Evolutionary conservation across 1,140 invertebrate genomes (phyloP).

Genomic region (Cardiocondyla obscurior): DNA sequence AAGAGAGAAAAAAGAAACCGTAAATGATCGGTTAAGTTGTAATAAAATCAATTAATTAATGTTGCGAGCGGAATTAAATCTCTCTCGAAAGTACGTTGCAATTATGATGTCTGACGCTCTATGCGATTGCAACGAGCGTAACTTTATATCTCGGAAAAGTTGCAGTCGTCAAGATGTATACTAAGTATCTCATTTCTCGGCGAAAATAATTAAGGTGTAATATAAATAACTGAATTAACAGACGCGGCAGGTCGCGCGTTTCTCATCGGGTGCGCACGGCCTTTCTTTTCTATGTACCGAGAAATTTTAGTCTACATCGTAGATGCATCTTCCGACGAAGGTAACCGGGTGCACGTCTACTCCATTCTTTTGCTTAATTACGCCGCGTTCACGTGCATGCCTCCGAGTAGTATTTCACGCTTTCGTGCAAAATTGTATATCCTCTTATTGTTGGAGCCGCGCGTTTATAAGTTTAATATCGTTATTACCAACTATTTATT

Average conservation of each 20-base stretch:
- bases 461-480: neutral
- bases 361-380: constrained; percentile 67
- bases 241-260: neutral
- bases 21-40: neutral
- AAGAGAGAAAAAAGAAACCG: too few relatives aligned
- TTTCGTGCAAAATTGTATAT: neutral
- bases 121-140: neutral
- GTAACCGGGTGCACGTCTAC: constrained; percentile 52
- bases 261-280: neutral
- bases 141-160: neutral
- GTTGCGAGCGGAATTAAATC: too few relatives aligned
- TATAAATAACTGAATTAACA: constrained; percentile 53
- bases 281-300: neutral
- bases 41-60: neutral
- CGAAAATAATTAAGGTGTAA: constrained; percentile 33
- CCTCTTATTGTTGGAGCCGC: neutral
- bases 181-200: neutral
- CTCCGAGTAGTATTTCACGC: neutral
- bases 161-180: neutral
- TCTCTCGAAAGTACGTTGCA: too few relatives aligned
- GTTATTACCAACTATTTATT: constrained; percentile 16
- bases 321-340: constrained; percentile 39
- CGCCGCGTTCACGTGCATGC: constrained; percentile 31
- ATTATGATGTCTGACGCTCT: too few relatives aligned
- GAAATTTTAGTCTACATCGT: constrained; percentile 52